Evolutionary conservation across 1,140 invertebrate species (phyloP), one percentile per base, ranked within the genome.

Genomic region (Platorchestia sp.): DNA sequence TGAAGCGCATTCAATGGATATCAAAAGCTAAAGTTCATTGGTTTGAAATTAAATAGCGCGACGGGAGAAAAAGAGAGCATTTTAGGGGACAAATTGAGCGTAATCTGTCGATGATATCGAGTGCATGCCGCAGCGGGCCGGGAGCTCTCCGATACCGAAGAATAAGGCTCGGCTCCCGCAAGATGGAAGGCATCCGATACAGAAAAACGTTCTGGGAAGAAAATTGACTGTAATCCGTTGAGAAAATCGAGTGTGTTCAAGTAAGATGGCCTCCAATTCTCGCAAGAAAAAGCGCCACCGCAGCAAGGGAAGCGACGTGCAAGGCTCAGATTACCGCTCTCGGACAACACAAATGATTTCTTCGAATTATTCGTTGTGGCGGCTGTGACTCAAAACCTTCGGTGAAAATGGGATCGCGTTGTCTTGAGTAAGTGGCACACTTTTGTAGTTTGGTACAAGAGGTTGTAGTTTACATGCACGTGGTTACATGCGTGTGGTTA

Each of bases 31-130:
- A 75, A 27, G 3, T 27, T 19, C 59, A 75, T 75, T 75, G 59
- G 59, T 10, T 27, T 75, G 36, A 14, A 75, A 75, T 75, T 75
- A 75, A 75, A 75, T 51, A 75, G 59, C 27, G 3, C 59, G 59
- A 75, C 27, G 59, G 36, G 59, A 10, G 27, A 75, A n/a, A 75
- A 75, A 36, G 10, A 75, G 59, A 75, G 27, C 59, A 75, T 75
- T 75, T 75, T 75, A 36, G 3, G 1, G 59, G 59, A 75, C 59
- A 75, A 75, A 75, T 75, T 75, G 59, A 75, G 59, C 59, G 59
- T 75, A 75, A 75, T 75, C 59, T 75, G 59, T 75, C 59, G 59
- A 75, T 75, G 59, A 75, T 75, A 75, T 75, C 59, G 59, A 75
- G 59, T 36, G 59, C 59, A 75, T 75, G 59, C 59, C 1, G 47